Conservation (phyloP, 2,113 vertebrate species). For the Collichthys lucidus region DNA sequence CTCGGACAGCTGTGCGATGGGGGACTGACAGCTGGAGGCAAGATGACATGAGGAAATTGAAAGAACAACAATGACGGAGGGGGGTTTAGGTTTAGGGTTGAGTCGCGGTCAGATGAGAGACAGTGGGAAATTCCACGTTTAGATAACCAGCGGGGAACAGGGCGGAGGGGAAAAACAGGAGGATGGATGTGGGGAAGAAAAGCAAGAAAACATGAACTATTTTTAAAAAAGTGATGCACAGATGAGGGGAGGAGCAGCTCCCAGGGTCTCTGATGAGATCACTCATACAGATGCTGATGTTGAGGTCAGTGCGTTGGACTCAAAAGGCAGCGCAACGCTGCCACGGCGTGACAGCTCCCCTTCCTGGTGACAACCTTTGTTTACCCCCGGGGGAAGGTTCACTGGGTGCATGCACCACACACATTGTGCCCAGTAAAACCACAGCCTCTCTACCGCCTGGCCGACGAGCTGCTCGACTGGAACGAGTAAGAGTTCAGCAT, state of each 20-base stretch:
- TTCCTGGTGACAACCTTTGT: slow-evolving; percentile 18
- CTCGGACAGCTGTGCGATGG: slow-evolving; percentile 3
- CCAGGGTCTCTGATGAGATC: slow-evolving; percentile 13
- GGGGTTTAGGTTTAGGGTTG: neutral
- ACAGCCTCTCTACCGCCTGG: neutral
- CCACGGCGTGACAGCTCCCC: neutral
- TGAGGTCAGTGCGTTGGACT: slow-evolving; percentile 28
- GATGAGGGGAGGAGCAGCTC: slow-evolving; percentile 1
- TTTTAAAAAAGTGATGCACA: slow-evolving; percentile 9
- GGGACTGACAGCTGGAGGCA: slow-evolving; percentile 35
- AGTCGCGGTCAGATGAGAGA: neutral
- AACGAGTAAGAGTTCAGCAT: neutral
- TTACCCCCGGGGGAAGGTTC: neutral
- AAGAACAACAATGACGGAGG: neutral
- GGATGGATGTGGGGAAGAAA: neutral
- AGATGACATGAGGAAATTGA: slow-evolving; percentile 36
- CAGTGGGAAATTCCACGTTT: slow-evolving; percentile 47
- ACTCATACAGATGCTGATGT: neutral
- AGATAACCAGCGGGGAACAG: slow-evolving; percentile 21
- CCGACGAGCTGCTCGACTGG: neutral
- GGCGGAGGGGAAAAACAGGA: neutral
- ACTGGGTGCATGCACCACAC: neutral
- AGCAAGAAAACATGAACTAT: neutral
- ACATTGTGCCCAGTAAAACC: slow-evolving; percentile 11
- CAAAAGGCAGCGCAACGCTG: neutral